Base-by-base conservation (phyloP, 1,140 invertebrate genomes). In the Calliphora vicina region DNA sequence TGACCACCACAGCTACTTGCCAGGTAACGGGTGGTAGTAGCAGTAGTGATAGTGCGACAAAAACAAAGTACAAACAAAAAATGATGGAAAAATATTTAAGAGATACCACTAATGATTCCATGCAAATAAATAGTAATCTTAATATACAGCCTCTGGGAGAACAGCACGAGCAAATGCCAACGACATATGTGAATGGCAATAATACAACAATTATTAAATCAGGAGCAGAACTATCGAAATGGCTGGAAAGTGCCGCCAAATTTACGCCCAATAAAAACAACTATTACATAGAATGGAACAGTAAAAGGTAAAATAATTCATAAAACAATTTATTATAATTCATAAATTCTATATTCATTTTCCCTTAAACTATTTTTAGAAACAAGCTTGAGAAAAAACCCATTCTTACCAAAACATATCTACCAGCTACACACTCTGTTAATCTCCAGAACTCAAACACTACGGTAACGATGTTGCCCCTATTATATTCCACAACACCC, bases 201-300 rank as follows among this genome's bases (percentile, higher is more conserved):
- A 78, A 17, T 67, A 67, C 61, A 26, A 29, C 29, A 10, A 82
- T 45, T 86, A 43, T 78, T 1, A 87, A 80, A 82, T 85, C 81
- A 87, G 86, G 85, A 17, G 86, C 83, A 85, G 90, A 83, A 86
- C 90, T 95, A 9, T 93, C 93, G 50, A 94, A 94, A 86, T 95
- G 94, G 94, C 86, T 94, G 23, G 93, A 94, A 86, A 94, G 94
- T 86, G 93, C 94, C 0, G 94, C 92, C 2, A 92, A 93, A 80
- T 95, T 94, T 86, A 92, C 93, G 81, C 94, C 94, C 0, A 93
- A 93, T 82, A 93, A 94, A 85, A 92, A 92, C 67, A 94, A 94
- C 86, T 94, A 94, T 86, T 88, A 88, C 82, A 92, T 94, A 0
- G 92, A 93, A 87, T 94, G 94, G 93, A 87, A 91, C 88, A 82